Percentiles rank a stretch among this genome's conserved stretches.
Conservation (phyloP, 2,113 vertebrate genomes). For the Oncorhynchus clarkii region DNA sequence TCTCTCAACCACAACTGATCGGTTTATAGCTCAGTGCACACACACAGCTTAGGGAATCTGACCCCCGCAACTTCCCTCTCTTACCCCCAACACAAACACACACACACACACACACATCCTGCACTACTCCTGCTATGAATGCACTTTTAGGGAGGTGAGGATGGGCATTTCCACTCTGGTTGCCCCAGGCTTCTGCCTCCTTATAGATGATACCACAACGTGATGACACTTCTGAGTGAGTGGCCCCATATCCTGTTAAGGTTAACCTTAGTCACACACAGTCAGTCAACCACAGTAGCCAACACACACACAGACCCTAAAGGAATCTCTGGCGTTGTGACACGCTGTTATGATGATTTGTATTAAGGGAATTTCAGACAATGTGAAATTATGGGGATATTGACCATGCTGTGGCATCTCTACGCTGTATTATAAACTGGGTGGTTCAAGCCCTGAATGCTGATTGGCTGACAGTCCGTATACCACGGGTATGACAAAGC, state of each 20-base stretch:
- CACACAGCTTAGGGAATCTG: constrained; percentile 40
- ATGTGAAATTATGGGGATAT: neutral
- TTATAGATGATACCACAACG: neutral
- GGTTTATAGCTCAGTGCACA: constrained; percentile 32
- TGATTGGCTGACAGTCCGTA: too few species aligned
- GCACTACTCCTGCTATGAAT: constrained; percentile 35
- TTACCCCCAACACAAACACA: constrained; percentile 1
- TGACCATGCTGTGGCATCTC: constrained; percentile 14
- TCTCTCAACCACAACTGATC: constrained; percentile 46
- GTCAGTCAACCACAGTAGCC: neutral
- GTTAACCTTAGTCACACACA: neutral
- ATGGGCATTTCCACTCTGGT: constrained; percentile 8
- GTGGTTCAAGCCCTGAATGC: too few species aligned
- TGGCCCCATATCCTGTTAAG: neutral
- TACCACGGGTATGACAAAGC: too few species aligned
- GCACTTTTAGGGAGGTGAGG: constrained; percentile 40
- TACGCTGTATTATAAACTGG: constrained; percentile 37
- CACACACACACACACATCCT: neutral
- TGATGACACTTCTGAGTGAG: neutral
- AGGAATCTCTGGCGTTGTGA: constrained; percentile 3
- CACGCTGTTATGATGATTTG: constrained; percentile 10
- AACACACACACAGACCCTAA: neutral
- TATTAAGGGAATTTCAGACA: constrained; percentile 22
- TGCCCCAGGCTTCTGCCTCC: neutral
- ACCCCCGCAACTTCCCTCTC: constrained; percentile 33